Evolutionary conservation across 2,797 vertebrate species (phyloP).

Genomic region (Orientallactaga sibirica): DNA sequence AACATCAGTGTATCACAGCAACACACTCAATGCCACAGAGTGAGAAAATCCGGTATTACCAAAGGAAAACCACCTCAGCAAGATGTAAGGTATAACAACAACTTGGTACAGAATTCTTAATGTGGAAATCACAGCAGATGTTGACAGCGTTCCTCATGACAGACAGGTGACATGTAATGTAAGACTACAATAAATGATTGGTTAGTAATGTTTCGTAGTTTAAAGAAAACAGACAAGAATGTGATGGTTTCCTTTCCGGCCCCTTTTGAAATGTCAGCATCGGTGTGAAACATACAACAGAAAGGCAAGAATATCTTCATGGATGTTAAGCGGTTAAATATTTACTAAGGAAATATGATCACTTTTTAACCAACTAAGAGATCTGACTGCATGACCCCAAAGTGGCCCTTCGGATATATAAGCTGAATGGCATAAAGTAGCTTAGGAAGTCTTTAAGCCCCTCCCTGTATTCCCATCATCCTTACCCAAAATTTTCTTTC

Average conservation of each 20-base stretch:
- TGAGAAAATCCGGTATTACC: constrained; percentile 72
- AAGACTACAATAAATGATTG: constrained; percentile 8
- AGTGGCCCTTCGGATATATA: neutral
- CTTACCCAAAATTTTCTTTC: constrained; percentile 9
- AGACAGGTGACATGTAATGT: neutral
- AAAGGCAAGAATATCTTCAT: constrained; percentile 47
- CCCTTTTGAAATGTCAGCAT: constrained; percentile 35
- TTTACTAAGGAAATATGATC: constrained; percentile 56
- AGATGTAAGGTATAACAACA: constrained; percentile 70
- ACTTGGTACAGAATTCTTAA: constrained; percentile 59
- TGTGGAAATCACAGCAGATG: constrained; percentile 69
- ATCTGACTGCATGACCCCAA: neutral
- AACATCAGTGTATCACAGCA: constrained; percentile 74
- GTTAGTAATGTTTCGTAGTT: constrained; percentile 31
- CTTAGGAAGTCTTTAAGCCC: constrained; percentile 26
- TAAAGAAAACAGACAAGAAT: constrained; percentile 58
- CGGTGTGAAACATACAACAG: neutral
- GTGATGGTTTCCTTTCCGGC: constrained; percentile 52
- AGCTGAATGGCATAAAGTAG: neutral
- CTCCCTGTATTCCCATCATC: neutral
- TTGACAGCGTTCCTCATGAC: constrained; percentile 35
- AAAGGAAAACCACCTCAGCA: constrained; percentile 72
- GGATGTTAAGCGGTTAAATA: constrained; percentile 59
- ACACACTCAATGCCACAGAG: constrained; percentile 76
- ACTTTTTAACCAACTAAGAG: constrained; percentile 4